Evolutionary conservation across 2,888 invertebrate species (phyloP), one percentile per base, ranked within the genome.

Genomic region (Coecobrya sp.): DNA sequence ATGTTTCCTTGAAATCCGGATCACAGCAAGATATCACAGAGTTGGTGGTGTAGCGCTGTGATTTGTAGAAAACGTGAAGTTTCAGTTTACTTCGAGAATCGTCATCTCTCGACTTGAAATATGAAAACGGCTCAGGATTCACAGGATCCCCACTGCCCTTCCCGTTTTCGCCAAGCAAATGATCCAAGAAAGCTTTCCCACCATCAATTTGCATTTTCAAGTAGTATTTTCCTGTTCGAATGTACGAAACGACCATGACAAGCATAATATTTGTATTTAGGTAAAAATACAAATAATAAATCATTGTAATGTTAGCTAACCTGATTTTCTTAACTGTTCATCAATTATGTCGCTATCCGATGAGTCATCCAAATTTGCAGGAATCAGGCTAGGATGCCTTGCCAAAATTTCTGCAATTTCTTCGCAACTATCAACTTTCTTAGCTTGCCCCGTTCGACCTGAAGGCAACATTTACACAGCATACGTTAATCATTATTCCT

Each of bases 161-260:
- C 19, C 25, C 59, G 10, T 81, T 68, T 36, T 87, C 88, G 36
- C 88, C 91, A 45, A 91, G 88, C 25, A 93, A 16, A 59, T 92
- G 87, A 45, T 94, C 94, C 45, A 94, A 87, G 91, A 93, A 94
- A 0, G 84, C 86, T 68, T 92, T 92, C 62, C 93, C 94, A 27
- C 92, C 91, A 22, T 88, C 16, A 10, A 93, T 76, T 30, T 93
- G 91, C 36, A 94, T 25, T 79, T 94, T 93, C 16, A 94, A 55
- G 45, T 81, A 90, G 59, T 89, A 93, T 70, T 73, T 92, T 4
- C 86, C 92, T 89, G n/a, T 52, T 52, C n/a, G n/a, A n/a, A n/a
- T n/a, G n/a, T 30, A 65, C 7, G 55, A 59, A 84, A 49, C 16
- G 55, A 73, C n/a, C 8, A 22, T 52, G 22, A 25, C 79, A 76